Evolutionary conservation across 2,113 vertebrate genomes (phyloP), one percentile per base, ranked within the genome.

Genomic region (Podiceps cristatus): DNA sequence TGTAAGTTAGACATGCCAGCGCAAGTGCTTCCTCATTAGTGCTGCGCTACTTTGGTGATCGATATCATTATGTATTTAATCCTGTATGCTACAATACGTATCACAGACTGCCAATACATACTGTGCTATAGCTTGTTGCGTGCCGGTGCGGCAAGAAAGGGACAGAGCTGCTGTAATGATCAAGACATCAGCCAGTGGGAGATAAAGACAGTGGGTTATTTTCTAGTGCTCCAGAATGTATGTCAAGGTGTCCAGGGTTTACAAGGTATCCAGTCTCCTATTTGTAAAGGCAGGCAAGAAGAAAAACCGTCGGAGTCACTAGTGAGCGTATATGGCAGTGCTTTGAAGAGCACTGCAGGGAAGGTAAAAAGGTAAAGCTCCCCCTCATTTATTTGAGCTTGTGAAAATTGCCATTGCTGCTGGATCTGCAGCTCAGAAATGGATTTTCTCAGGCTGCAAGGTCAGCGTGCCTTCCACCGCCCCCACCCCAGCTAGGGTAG

Each of bases 331-430:
- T 47, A 13, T 93, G 72, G 79, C 83, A 42, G 56, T 16, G 64
- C 86, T 96, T 89, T 95, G 86, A 84, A 91, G 79, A 95, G 91
- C 95, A 31, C 94, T 88, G 88, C 94, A 45, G 95, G 92, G 94
- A 85, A 80, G 76, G 93, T 33, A 64, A 60, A 89, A 87, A 91
- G 94, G 80, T 75, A 96, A 89, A 93, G 93, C 79, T 93, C 83
- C 83, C 89, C 53, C 80, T 94, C 94, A 89, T 95, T 89, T 96
- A 91, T 96, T 78, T 71, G 86, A 91, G 94, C 88, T 68, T 59
- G 92, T 93, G 94, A 78, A 97, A 96, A 97, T 97, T 86, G 83
- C 95, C 66, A 28, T 49, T 95, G 86, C 95, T 94, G 92, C 91
- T 91, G 94, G 92, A 95, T 69, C 68, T 55, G 86, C 76, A 63